A percentile compares a stretch with the other conserved stretches of the same genome.
Conservation (phyloP, 2,797 vertebrate genomes). For the Natrix natrix region DNA sequence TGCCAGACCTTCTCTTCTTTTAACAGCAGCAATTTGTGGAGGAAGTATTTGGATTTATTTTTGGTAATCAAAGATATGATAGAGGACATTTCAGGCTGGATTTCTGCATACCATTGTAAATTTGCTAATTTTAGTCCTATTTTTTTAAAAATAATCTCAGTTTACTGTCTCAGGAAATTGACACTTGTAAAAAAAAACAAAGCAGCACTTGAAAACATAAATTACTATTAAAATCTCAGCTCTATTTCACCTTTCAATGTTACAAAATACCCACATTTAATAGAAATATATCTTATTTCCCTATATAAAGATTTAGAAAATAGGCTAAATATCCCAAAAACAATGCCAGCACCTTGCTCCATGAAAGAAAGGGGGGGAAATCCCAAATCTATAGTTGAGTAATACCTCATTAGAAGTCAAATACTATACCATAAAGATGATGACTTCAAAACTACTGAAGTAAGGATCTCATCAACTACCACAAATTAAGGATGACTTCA, state of each 20-base stretch:
- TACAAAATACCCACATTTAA: not conserved
- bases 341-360: not conserved
- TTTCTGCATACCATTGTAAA: not conserved
- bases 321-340: not conserved
- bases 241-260: not conserved
- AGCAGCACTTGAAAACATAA: not conserved
- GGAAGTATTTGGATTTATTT: not conserved
- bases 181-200: not conserved
- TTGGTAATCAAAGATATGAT: not conserved
- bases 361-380: not conserved
- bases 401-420: not conserved
- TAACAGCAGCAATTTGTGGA: not conserved
- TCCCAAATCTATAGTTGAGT: not conserved
- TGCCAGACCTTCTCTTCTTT: not conserved
- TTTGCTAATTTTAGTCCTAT: not conserved
- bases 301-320: not conserved
- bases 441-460: not conserved
- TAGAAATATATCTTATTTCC: not conserved
- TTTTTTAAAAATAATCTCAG: not conserved
- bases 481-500: not conserved
- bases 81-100: not conserved
- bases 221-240: not conserved
- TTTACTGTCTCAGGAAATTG: not conserved
- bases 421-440: not conserved
- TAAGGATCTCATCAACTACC: not conserved